phyloP scores from a whole-genome alignment of 2,888 invertebrate genomes.

The Torymus auratus region DNA sequence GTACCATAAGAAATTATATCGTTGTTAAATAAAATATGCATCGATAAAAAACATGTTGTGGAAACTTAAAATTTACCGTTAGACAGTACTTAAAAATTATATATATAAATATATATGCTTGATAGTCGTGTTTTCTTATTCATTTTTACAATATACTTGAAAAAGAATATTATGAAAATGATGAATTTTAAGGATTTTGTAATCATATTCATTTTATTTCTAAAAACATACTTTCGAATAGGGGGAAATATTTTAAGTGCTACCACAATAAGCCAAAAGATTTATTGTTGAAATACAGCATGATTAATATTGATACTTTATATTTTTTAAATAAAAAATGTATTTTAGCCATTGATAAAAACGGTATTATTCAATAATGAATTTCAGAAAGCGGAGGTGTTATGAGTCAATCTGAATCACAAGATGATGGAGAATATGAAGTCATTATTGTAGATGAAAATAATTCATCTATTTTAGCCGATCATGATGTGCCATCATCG shows the following conservation, averaged over 20 bases:
- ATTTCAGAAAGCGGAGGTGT: conserved; percentile 73
- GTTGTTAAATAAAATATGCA: no score
- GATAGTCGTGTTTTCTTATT: no score
- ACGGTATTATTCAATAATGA: conserved; percentile 5
- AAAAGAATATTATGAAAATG: no score
- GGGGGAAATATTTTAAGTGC: conserved; percentile 45
- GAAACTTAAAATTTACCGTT: no score
- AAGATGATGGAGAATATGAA: conserved; percentile 91
- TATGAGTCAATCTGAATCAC: conserved; percentile 76
- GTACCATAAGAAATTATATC: no score
- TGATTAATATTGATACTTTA: conserved; percentile 30
- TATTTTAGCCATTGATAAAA: neutral
- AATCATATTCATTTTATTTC: neutral
- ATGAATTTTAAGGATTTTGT: no score
- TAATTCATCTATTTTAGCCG: conserved; percentile 88
- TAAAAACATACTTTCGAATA: conserved; percentile 28
- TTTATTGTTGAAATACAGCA: conserved; percentile 42
- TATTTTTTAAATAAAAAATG: conserved; percentile 7
- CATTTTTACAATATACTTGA: no score
- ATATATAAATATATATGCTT: no score
- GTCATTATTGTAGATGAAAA: conserved; percentile 94
- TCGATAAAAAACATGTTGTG: no score
- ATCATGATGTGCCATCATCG: conserved; percentile 86
- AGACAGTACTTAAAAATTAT: no score
- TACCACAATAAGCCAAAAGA: neutral